These are phyloP conservation scores for Zapus hudsonius DNA, from an alignment of 2,113 vertebrate species.

Conservation along the genomic window DNA sequence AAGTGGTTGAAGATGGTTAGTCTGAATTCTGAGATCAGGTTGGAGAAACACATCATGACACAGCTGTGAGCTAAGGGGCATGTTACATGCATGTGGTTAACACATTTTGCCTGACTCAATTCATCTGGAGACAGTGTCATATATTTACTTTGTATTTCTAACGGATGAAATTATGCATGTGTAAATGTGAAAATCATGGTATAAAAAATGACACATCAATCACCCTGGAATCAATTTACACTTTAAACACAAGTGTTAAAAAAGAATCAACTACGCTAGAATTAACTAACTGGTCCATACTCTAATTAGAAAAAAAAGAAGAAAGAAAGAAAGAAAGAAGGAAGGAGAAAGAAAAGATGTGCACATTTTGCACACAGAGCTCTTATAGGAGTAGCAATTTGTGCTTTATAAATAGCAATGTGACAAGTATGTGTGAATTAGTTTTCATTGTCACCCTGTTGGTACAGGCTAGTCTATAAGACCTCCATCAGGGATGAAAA, in stretches of 20 bases:
- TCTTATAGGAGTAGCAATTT: not conserved
- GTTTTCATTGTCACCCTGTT: not conserved
- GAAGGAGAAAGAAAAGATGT: not conserved
- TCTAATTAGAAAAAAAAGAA: not conserved
- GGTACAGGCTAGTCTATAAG: slow-evolving; percentile 1
- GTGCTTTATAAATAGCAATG: not conserved
- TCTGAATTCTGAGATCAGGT: not conserved
- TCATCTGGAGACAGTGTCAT: not conserved
- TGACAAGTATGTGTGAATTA: not conserved
- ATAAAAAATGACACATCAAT: not conserved
- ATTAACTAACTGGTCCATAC: not conserved
- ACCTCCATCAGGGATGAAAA: not conserved
- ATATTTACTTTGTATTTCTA: not conserved
- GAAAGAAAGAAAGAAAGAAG: too few species aligned
- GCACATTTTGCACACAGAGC: not conserved
- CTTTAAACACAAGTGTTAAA: not conserved
- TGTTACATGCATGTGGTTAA: fast-evolving
- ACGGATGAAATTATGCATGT: not conserved
- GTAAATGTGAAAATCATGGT: not conserved
- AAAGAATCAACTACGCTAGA: not conserved
- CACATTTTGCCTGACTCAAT: not conserved
- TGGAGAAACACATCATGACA: not conserved
- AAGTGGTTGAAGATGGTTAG: not conserved
- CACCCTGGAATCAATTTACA: not conserved
- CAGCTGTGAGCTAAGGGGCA: fast-evolving